Evolutionary conservation across 2,113 vertebrate genomes (phyloP), one percentile per base, ranked within the genome.

Genomic region (Cacatua alba): DNA sequence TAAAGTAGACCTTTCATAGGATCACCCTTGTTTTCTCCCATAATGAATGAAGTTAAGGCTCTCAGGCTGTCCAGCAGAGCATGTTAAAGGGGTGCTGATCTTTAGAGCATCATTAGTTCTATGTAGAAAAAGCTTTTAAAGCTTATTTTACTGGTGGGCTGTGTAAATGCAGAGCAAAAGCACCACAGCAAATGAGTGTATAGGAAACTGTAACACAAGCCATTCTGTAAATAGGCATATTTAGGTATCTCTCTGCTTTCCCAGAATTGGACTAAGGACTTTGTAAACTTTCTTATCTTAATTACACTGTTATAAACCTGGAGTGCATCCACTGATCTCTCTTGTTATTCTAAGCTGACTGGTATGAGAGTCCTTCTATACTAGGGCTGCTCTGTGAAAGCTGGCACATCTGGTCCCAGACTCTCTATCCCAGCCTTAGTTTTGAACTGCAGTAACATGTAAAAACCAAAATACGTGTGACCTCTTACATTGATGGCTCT

Each of bases 41-140:
- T 80, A 92, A 88, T 93, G 81, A 90, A 95, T 82, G 79, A 87
- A 95, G 85, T 88, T 91, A 77, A 77, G 85, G 35, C 85, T 51
- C 87, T 86, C 76, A 83, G 85, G 68, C 85, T 95, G 72, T 78
- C 90, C 90, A 80, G 76, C 10, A 88, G 76, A 88, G 88, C 71
- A 78, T 51, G 51, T 69, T 85, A 94, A 94, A 83, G 79, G 43
- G 49, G n/a, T 67, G 63, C 82, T 93, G 84, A 86, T 96, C 90
- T 90, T 93, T 60, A 90, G 37, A 25, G 41, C 59, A 74, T 90
- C 78, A 44, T 86, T 96, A 94, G 53, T 80, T 95, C 59, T 46
- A 63, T 17, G 43, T 31, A 92, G 63, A 69, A 94, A 94, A 80
- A 86, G 70, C 79, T 94, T 96, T 91, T 75, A 94, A 95, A 35